Evolutionary conservation across 2,888 invertebrate genomes (phyloP).

Genomic region (Apamea sordens): DNA sequence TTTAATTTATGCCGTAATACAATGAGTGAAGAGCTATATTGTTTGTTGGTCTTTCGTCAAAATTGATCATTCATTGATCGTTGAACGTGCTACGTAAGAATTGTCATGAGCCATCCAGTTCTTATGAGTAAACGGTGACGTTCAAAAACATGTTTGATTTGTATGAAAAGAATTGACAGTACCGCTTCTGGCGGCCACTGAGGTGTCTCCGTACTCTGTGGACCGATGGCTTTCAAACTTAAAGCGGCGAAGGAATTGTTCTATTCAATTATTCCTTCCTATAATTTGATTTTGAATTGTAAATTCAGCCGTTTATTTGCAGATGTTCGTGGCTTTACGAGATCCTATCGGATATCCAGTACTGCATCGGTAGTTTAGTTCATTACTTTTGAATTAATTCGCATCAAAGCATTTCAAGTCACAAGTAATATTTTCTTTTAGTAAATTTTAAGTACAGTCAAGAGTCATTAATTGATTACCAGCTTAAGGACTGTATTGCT

Average conservation of each 20-base stretch:
- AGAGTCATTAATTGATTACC: too few relatives aligned
- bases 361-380: neutral
- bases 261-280: constrained; percentile 32
- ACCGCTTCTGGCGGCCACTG: neutral
- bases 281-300: constrained; percentile 43
- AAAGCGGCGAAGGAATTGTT: constrained; percentile 4
- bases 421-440: neutral
- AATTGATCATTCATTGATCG: neutral
- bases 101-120: neutral
- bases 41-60: neutral
- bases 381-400: neutral
- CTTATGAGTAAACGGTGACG: neutral
- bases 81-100: neutral
- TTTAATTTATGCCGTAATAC: neutral
- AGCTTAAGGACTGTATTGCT: too few relatives aligned
- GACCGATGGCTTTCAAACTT: neutral
- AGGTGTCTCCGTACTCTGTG: neutral
- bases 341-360: too few relatives aligned
- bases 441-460: too few relatives aligned
- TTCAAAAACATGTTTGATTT: neutral
- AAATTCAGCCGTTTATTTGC: constrained; percentile 39
- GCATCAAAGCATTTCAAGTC: neutral
- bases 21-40: neutral
- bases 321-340: constrained; percentile 8
- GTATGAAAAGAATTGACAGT: neutral